A percentile compares a stretch with the other conserved stretches of the same genome.
Conservation (phyloP, 2,797 vertebrate species). For the Geotrypetes seraphini region DNA sequence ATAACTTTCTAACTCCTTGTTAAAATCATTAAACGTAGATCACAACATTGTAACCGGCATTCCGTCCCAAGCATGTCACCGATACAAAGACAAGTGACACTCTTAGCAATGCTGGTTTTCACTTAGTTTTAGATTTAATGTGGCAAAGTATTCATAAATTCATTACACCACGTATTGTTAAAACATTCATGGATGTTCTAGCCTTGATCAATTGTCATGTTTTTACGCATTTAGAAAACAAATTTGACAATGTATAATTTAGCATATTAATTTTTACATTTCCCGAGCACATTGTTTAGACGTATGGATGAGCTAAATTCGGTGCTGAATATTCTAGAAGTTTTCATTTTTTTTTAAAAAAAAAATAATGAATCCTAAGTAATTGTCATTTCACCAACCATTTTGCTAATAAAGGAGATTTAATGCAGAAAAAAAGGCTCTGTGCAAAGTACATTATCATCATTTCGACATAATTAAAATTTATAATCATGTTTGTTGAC, state of each 20-base stretch:
- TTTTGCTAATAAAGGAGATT: too few relatives aligned
- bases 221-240: conserved; percentile 59
- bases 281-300: conserved; percentile 49
- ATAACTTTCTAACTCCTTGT: conserved; percentile 52
- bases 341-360: too few relatives aligned
- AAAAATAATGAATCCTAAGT: too few relatives aligned
- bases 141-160: conserved; percentile 62
- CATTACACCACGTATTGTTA: conserved; percentile 37
- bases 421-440: too few relatives aligned
- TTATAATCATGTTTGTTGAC: too few relatives aligned
- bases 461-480: too few relatives aligned
- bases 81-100: conserved; percentile 51
- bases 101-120: conserved; percentile 41
- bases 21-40: conserved; percentile 66
- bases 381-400: too few relatives aligned
- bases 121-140: conserved; percentile 46
- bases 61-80: conserved; percentile 50
- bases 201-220: conserved; percentile 57
- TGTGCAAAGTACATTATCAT: too few relatives aligned
- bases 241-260: conserved; percentile 61
- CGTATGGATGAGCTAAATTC: too few relatives aligned
- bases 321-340: too few relatives aligned
- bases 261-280: conserved; percentile 58
- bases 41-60: conserved; percentile 41
- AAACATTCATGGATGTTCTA: conserved; percentile 45